Base-by-base conservation (phyloP, 2,797 vertebrate species). In the Nothura maculosa region DNA sequence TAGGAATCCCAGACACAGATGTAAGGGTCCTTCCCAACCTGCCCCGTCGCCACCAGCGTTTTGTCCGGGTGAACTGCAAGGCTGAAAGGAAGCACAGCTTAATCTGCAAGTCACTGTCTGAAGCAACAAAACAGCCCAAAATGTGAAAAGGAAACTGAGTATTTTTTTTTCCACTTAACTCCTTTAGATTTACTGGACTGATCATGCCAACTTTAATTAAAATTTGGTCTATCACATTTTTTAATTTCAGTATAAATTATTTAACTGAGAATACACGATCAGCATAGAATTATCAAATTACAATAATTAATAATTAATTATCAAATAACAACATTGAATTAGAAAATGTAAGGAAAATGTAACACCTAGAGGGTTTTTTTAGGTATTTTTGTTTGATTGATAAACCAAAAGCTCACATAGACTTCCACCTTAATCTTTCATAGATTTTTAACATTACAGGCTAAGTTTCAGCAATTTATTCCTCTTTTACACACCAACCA, bases 1-100 rank as follows among this genome's bases (percentile, higher is more conserved):
- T 99, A 99, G 4, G 99, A 98, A 96, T 99, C 99, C 99, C 99
- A 99, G 92, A 99, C 96, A 72, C 99, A 99, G 89, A 99, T 98
- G 87, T 98, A 99, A 2, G 99, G 99, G 58, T 99, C 99, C 84
- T 99, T 99, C 7, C 99, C 99, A 85, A 99, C 99, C 97, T 99
- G 99, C 78, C 99, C 99, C 1, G 99, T 99, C 20, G 99, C 99
- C 87, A 99, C 99, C 79, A 99, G 97, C 62, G 98, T 98, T 98
- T 98, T 99, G 94, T 99, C 99, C 1, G 99, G 99, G 79, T 99
- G 99, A 89, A 99, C 97, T 34, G 99, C 99, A 60, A 99, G 98
- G 96, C 99, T 99, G 98, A 80, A 97, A 98, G 12, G 96, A 67
- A 97, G 96, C 83, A 94, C 80, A 89, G 11, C 12, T 43, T 45